These are phyloP conservation scores for Drosophila setifemur DNA, from an alignment of 1,140 invertebrate genomes.

Conservation along the genomic window DNA sequence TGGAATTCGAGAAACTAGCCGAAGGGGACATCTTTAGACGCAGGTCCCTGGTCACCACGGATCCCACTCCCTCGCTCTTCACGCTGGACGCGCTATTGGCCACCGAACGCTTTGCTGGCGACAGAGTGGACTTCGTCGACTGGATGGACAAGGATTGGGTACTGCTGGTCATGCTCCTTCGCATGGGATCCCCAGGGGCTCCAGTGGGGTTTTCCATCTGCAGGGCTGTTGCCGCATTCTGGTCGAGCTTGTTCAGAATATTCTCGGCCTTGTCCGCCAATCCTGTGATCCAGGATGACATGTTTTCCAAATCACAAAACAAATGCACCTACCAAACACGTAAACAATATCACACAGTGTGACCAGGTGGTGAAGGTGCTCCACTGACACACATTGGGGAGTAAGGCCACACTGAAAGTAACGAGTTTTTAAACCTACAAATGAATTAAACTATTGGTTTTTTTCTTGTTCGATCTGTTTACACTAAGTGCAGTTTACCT, in stretches of 20 bases:
- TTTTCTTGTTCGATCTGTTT: no score
- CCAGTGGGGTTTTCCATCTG: constrained; percentile 37
- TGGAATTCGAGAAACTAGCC: constrained; percentile 37
- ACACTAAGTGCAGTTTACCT: no score
- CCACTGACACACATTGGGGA: accelerated
- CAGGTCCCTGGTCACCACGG: constrained; percentile 40
- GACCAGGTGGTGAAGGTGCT: background rate
- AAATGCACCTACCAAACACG: constrained; percentile 10
- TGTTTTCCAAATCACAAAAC: constrained; percentile 60
- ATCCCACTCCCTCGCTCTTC: constrained; percentile 48
- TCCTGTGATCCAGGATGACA: constrained; percentile 89
- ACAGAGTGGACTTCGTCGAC: constrained; percentile 39
- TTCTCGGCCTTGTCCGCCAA: constrained; percentile 93
- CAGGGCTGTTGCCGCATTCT: constrained; percentile 90
- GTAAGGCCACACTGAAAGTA: background rate
- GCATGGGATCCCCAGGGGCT: constrained; percentile 40
- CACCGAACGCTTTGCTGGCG: constrained; percentile 35
- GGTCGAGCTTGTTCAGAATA: constrained; percentile 92
- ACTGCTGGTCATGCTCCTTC: constrained; percentile 57
- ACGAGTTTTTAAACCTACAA: constrained; percentile 8
- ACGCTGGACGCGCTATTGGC: constrained; percentile 49
- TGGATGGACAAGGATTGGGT: constrained; percentile 46
- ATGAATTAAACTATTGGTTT: no score
- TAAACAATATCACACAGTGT: constrained; percentile 25
- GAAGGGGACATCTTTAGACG: constrained; percentile 45